phyloP scores from a whole-genome alignment of 1,140 invertebrate genomes.

The Cydia fagiglandana region DNA sequence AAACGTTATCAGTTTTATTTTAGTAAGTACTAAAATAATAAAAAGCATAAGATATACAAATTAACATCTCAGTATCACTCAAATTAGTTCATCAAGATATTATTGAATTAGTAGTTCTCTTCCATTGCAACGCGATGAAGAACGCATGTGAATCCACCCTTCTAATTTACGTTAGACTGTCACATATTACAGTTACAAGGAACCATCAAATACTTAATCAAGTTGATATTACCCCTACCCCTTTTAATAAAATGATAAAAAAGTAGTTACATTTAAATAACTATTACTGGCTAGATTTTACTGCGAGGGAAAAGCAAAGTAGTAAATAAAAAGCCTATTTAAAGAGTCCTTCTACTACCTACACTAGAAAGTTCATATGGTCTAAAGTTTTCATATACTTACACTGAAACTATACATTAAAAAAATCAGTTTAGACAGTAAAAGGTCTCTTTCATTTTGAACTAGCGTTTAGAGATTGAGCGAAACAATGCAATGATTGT shows the following conservation, averaged over 20 bases:
- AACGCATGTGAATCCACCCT: neutral
- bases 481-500: neutral
- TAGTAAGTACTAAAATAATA: slow-evolving; percentile 4
- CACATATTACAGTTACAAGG: neutral
- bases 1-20: slow-evolving; percentile 3
- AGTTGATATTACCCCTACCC: neutral
- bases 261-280: neutral
- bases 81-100: slow-evolving; percentile 9
- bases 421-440: neutral
- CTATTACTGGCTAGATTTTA: neutral
- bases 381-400: neutral
- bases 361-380: neutral
- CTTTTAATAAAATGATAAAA: neutral
- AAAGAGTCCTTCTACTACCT: neutral
- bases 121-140: neutral
- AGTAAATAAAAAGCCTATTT: neutral
- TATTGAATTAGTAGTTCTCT: slow-evolving; percentile 2
- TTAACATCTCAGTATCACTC: neutral
- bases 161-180: neutral
- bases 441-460: neutral
- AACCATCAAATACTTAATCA: neutral
- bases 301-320: neutral
- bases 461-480: neutral
- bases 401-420: neutral
- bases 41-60: neutral